Percentiles rank a stretch among this genome's conserved stretches.
Evolutionary conservation across 2,113 vertebrate species (phyloP).

Genomic region (Poeciliopsis occidentalis): DNA sequence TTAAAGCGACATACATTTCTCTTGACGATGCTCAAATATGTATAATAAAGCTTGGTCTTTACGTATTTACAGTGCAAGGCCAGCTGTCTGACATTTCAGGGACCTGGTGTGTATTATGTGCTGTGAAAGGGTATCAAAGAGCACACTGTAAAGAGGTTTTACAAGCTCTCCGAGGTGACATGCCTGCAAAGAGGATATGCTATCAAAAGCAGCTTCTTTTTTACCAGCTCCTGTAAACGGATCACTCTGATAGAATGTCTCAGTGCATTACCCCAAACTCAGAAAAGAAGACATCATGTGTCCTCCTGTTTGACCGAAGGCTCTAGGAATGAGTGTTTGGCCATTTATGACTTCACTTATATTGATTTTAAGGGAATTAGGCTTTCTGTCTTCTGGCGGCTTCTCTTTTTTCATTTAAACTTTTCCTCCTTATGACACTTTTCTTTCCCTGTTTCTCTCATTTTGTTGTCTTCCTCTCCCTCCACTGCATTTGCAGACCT

Average conservation of each 20-base stretch:
- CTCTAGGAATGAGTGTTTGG: conserved; percentile 35
- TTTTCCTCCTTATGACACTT: not conserved
- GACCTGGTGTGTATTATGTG: conserved; percentile 58
- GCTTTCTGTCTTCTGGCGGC: conserved; percentile 31
- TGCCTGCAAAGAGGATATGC: conserved; percentile 64
- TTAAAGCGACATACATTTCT: not conserved
- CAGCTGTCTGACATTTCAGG: conserved; percentile 58
- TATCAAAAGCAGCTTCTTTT: conserved; percentile 69
- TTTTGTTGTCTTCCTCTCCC: conserved; percentile 18
- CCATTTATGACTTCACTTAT: conserved; percentile 35
- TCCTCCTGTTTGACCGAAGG: conserved; percentile 43
- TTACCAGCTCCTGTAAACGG: conserved; percentile 68
- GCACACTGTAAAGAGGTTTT: conserved; percentile 62
- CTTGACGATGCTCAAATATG: not conserved
- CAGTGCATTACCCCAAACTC: conserved; percentile 23
- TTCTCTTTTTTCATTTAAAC: conserved; percentile 19
- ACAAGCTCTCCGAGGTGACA: conserved; percentile 72
- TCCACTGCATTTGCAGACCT: conserved; percentile 79
- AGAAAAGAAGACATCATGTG: conserved; percentile 46
- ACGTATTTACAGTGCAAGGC: conserved; percentile 35
- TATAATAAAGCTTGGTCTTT: conserved; percentile 12
- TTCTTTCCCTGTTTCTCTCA: not conserved
- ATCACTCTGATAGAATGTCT: conserved; percentile 61
- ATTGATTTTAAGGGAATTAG: conserved; percentile 53
- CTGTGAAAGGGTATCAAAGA: conserved; percentile 62